phyloP scores from a whole-genome alignment of 2,888 invertebrate genomes.

The Lithophane socia region DNA sequence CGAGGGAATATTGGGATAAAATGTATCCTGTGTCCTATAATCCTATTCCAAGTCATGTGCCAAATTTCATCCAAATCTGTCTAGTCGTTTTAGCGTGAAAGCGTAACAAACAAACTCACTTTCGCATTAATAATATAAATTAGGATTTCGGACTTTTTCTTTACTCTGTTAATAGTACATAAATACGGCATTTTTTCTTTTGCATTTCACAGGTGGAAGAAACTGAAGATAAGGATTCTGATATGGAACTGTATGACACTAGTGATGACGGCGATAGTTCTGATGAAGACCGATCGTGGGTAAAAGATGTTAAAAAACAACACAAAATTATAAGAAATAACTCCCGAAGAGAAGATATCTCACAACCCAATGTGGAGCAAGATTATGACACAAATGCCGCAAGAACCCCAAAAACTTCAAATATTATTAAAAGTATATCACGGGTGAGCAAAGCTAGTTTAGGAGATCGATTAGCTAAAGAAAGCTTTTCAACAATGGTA shows the following conservation, averaged over 20 bases:
- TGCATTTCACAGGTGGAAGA: conserved; percentile 76
- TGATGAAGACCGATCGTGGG: conserved; percentile 95
- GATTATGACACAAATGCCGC: conserved; percentile 81
- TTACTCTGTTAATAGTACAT: neutral
- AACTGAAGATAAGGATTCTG: conserved; percentile 86
- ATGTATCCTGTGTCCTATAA: too few relatives aligned
- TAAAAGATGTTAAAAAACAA: conserved; percentile 94
- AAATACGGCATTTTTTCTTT: neutral
- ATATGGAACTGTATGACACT: conserved; percentile 87
- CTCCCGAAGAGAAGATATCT: conserved; percentile 77
- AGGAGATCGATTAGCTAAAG: conserved; percentile 93
- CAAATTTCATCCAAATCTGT: too few relatives aligned
- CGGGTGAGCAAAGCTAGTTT: conserved; percentile 92
- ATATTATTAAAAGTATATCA: conserved; percentile 87
- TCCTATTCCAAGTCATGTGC: too few relatives aligned
- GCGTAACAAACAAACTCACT: too few relatives aligned
- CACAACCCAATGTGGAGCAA: conserved; percentile 69
- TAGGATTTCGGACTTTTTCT: neutral
- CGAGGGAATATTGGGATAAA: too few relatives aligned
- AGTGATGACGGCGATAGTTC: conserved; percentile 90
- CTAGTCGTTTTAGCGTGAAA: too few relatives aligned
- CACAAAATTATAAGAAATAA: conserved; percentile 91
- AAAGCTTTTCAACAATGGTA: conserved; percentile 87
- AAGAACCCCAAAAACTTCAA: conserved; percentile 88
- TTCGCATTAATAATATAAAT: too few relatives aligned